These are phyloP conservation scores for Plectrocnemia conspersa DNA, from an alignment of 1,140 invertebrate species.

Conservation along the genomic window DNA sequence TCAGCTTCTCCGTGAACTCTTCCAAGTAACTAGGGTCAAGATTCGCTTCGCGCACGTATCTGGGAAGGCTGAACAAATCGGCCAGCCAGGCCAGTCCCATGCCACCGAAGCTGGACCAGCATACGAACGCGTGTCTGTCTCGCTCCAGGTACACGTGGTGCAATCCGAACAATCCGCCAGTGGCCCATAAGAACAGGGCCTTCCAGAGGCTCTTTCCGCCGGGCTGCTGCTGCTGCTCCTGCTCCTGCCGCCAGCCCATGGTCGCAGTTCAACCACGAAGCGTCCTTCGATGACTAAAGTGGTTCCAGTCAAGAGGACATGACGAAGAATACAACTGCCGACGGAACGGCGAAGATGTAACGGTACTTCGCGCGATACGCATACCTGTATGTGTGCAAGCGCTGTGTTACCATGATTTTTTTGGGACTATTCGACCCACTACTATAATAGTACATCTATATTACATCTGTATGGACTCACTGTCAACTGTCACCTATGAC, in stretches of 20 bases:
- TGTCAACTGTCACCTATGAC: too few species aligned
- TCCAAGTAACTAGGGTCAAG: constrained; percentile 66
- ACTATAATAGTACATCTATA: too few species aligned
- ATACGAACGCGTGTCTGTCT: constrained; percentile 86
- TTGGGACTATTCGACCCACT: too few species aligned
- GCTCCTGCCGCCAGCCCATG: background rate
- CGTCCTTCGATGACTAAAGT: background rate
- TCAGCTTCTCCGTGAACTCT: constrained; percentile 60
- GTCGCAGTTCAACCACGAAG: too few species aligned
- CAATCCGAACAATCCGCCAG: constrained; percentile 80
- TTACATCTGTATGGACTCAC: too few species aligned
- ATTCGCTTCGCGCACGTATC: constrained; percentile 85
- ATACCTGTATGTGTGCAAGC: too few species aligned
- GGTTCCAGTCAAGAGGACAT: background rate
- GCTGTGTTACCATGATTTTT: too few species aligned
- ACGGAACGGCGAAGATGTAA: too few species aligned
- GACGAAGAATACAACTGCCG: background rate
- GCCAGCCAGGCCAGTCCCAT: constrained; percentile 83
- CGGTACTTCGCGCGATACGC: background rate
- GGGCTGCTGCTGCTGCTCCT: background rate
- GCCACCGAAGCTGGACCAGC: constrained; percentile 81
- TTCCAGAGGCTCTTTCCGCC: constrained; percentile 61
- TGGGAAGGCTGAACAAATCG: constrained; percentile 79
- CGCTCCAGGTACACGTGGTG: constrained; percentile 88
- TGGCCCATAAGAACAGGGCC: constrained; percentile 80